These are phyloP conservation scores for Scotopteryx bipunctaria DNA, from an alignment of 2,888 invertebrate genomes.

Conservation along the genomic window DNA sequence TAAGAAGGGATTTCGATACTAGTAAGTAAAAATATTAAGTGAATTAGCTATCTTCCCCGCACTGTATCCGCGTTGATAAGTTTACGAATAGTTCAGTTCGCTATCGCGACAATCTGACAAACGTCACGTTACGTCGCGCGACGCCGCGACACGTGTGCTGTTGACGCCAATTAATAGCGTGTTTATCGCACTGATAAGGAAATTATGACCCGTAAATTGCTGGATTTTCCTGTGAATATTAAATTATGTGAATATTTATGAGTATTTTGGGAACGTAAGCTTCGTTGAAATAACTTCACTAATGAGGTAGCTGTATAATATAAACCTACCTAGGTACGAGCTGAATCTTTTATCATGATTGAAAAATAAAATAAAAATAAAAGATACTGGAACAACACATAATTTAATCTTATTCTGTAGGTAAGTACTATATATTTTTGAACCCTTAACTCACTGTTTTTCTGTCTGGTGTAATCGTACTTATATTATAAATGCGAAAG, in stretches of 20 bases:
- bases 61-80: slow-evolving; percentile 33
- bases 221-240: slow-evolving; percentile 7
- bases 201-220: slow-evolving; percentile 13
- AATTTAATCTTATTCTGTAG: too few relatives aligned
- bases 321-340: too few relatives aligned
- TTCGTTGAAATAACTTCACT: not conserved
- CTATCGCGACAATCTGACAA: slow-evolving; percentile 33
- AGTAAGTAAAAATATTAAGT: too few relatives aligned
- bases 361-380: too few relatives aligned
- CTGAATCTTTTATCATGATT: too few relatives aligned
- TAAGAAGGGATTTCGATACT: too few relatives aligned
- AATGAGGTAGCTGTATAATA: too few relatives aligned
- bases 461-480: too few relatives aligned
- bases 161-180: slow-evolving; percentile 22
- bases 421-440: too few relatives aligned
- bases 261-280: not conserved
- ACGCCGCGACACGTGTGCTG: slow-evolving; percentile 23
- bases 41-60: not conserved
- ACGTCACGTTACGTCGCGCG: slow-evolving; percentile 14
- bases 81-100: slow-evolving; percentile 35
- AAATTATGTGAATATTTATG: slow-evolving; percentile 3
- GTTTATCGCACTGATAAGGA: slow-evolving; percentile 23
- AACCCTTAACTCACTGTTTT: too few relatives aligned
- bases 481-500: too few relatives aligned
- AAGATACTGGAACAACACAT: too few relatives aligned